A percentile compares a stretch with the other conserved stretches of the same genome.
Conservation (phyloP, 2,113 vertebrate species). For the Tichodroma muraria region DNA sequence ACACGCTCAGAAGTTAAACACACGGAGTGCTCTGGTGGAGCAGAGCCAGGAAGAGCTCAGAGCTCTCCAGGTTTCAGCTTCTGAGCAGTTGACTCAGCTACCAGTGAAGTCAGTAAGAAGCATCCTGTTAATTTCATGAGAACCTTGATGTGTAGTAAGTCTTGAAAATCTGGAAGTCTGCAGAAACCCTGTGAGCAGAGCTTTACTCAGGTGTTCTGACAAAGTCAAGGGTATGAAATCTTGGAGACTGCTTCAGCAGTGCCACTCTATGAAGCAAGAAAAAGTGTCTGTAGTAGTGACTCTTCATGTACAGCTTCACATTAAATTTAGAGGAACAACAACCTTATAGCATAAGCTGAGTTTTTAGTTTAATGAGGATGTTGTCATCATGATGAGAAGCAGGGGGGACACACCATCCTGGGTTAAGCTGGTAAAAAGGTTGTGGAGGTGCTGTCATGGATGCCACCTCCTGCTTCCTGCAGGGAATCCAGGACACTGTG, state of each 20-base stretch:
- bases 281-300: background rate
- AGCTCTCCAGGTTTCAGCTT: background rate
- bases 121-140: background rate
- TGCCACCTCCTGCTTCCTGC: background rate
- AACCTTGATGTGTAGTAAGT: background rate
- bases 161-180: background rate
- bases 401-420: accelerated
- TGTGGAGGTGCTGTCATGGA: background rate
- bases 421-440: background rate
- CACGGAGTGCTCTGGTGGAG: background rate
- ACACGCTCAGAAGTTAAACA: background rate
- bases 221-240: background rate
- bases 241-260: background rate
- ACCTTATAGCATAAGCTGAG: background rate
- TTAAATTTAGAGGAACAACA: background rate
- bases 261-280: background rate
- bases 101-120: background rate
- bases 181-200: background rate
- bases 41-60: background rate
- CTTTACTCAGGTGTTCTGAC: background rate
- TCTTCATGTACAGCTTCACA: background rate
- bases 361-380: background rate
- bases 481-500: background rate
- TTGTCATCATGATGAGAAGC: background rate
- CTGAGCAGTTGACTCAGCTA: background rate